These are phyloP conservation scores for Conus canariensis DNA, from an alignment of 2,888 invertebrate genomes.

Conservation along the genomic window DNA sequence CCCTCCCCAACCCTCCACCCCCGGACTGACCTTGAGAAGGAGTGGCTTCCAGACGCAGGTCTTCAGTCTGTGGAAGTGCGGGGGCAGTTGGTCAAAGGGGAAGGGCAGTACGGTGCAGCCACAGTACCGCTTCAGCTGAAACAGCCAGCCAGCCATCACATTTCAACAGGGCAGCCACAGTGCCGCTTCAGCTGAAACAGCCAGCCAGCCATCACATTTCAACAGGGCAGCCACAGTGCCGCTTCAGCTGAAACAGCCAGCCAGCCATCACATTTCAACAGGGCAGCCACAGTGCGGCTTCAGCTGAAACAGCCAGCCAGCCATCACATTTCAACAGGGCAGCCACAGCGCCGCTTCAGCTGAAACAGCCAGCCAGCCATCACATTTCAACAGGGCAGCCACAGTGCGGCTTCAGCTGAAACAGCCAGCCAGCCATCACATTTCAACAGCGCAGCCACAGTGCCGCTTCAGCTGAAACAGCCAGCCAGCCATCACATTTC, in stretches of 20 bases:
- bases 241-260: no score
- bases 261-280: background rate
- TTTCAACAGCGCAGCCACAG: no score
- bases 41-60: constrained; percentile 9
- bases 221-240: no score
- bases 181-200: no score
- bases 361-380: background rate
- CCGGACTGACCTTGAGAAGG: background rate
- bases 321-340: no score
- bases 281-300: background rate
- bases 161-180: no score
- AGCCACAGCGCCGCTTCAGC: background rate
- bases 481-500: background rate
- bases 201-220: no score
- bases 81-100: background rate
- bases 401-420: background rate
- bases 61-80: background rate
- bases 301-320: background rate
- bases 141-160: background rate
- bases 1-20: no score
- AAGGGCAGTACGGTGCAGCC: background rate
- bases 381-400: background rate
- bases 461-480: no score
- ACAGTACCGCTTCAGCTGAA: background rate
- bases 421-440: background rate